A percentile compares a stretch with the other conserved stretches of the same genome.
Evolutionary conservation across 2,113 vertebrate genomes (phyloP).

Genomic region (Aleadryas rufinucha): DNA sequence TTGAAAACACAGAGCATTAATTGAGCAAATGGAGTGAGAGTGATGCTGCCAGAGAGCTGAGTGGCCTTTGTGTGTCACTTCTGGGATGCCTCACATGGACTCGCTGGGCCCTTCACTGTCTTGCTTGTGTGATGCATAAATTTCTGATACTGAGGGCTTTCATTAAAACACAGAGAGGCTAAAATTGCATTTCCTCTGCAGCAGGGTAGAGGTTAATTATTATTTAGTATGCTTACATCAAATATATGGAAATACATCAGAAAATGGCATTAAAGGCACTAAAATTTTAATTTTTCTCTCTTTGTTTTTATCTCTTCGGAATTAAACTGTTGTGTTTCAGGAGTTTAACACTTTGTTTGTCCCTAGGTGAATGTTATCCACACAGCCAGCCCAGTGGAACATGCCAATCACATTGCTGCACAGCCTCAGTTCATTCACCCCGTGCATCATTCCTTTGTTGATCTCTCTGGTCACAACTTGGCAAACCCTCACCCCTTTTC

Average conservation of each 20-base stretch:
- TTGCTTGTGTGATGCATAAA: not conserved
- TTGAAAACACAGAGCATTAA: not conserved
- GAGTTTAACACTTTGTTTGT: not conserved
- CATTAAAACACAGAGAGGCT: not conserved
- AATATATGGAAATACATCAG: not conserved
- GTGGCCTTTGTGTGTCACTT: not conserved
- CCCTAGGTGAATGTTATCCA: constrained; percentile 94
- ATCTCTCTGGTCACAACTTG: constrained; percentile 94
- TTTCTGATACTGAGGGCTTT: not conserved
- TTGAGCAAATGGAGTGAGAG: not conserved
- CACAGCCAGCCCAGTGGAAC: constrained; percentile 86
- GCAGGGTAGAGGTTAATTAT: not conserved
- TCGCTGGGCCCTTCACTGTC: not conserved
- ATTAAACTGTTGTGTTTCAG: not conserved
- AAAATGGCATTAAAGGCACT: not conserved
- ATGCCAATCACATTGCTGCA: constrained; percentile 86
- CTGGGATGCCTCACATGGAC: not conserved
- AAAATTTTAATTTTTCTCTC: not conserved
- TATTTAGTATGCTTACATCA: not conserved
- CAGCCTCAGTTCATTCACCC: constrained; percentile 94
- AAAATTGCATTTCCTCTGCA: not conserved
- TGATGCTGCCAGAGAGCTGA: not conserved
- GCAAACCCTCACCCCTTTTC: constrained; percentile 89
- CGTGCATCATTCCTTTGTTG: constrained; percentile 88
- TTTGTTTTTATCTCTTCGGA: not conserved